Evolutionary conservation across 2,888 invertebrate genomes (phyloP).

Genomic region (Tetragonisca angustula): DNA sequence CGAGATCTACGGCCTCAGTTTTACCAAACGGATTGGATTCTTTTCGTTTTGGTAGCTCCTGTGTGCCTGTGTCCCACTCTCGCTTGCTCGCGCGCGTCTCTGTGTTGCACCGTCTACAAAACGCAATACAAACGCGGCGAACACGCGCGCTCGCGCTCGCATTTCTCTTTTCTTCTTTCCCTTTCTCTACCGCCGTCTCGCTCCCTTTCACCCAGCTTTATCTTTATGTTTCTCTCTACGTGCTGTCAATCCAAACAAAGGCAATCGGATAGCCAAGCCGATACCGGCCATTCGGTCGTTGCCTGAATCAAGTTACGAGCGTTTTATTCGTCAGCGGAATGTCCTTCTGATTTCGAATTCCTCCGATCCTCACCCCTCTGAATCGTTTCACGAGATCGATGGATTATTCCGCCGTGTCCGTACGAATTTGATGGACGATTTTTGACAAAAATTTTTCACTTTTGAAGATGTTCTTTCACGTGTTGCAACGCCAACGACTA

Average conservation of each 20-base stretch:
- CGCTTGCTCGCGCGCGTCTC: not conserved
- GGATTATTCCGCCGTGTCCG: not conserved
- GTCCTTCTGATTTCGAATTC: constrained; percentile 43
- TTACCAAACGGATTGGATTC: constrained; percentile 71
- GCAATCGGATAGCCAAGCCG: constrained; percentile 31
- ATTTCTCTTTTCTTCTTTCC: not conserved
- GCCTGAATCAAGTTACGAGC: constrained; percentile 45
- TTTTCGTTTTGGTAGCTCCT: constrained; percentile 73
- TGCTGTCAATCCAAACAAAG: constrained; percentile 42
- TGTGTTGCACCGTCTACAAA: not conserved
- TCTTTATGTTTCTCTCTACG: constrained; percentile 23
- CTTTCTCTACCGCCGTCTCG: not conserved
- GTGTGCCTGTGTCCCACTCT: constrained; percentile 22
- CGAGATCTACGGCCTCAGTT: constrained; percentile 80
- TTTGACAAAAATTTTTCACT: not conserved
- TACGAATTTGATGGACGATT: not conserved
- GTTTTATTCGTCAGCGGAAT: constrained; percentile 51
- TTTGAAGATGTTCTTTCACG: not conserved
- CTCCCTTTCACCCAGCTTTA: constrained; percentile 21
- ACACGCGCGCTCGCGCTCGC: not conserved
- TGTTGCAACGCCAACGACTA: too few relatives aligned
- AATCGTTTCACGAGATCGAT: not conserved
- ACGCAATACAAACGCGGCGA: not conserved
- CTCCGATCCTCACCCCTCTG: constrained; percentile 12
- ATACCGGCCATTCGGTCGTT: constrained; percentile 43